A percentile compares a stretch with the other conserved stretches of the same genome.
Conservation (phyloP, 2,113 vertebrate species). For the Meles meles region DNA sequence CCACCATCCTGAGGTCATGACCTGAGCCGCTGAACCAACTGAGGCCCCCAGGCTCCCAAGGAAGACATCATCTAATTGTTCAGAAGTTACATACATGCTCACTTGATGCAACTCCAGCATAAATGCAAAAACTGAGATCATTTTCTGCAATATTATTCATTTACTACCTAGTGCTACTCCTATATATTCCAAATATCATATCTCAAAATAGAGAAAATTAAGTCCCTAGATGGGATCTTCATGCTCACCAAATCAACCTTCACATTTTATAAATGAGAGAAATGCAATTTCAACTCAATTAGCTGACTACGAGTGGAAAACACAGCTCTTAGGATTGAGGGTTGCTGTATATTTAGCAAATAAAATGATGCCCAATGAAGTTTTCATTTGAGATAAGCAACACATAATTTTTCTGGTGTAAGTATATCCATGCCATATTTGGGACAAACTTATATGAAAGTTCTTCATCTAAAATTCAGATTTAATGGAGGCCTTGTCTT, state of each 20-base stretch:
- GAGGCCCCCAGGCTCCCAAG: not conserved
- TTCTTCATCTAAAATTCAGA: not conserved
- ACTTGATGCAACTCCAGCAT: not conserved
- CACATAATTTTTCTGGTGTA: not conserved
- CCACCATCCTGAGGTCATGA: not conserved
- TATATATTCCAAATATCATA: not conserved
- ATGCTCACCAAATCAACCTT: not conserved
- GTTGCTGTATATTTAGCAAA: not conserved
- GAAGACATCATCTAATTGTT: not conserved
- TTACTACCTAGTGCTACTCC: not conserved
- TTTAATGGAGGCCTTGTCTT: not conserved
- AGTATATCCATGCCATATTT: not conserved
- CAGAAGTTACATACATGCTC: not conserved
- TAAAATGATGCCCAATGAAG: not conserved
- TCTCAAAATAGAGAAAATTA: not conserved
- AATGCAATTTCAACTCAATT: not conserved
- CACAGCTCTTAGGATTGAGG: not conserved
- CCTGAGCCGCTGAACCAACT: not conserved
- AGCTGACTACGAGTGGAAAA: not conserved
- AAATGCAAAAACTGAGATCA: not conserved
- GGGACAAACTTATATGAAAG: not conserved
- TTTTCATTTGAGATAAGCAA: not conserved
- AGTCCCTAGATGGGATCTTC: not conserved
- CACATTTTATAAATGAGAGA: not conserved
- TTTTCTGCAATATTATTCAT: not conserved